A percentile compares a stretch with the other conserved stretches of the same genome.
Conservation (phyloP, 1,140 invertebrate genomes). For the Sinella curviseta region DNA sequence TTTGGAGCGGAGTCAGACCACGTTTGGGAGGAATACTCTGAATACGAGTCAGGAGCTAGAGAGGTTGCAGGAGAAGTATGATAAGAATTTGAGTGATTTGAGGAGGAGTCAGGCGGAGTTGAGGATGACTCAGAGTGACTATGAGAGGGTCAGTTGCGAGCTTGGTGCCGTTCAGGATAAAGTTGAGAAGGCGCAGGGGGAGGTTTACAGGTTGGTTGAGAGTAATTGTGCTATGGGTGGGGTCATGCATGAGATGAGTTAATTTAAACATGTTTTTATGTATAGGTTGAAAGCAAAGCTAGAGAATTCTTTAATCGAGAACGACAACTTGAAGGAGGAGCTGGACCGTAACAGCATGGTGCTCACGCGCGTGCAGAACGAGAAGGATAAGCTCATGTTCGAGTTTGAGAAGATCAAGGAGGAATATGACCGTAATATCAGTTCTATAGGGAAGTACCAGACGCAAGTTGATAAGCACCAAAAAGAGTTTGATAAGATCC, state of each 20-base stretch:
- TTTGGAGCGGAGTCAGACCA: slow-evolving; percentile 76
- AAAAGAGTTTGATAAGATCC: slow-evolving; percentile 79
- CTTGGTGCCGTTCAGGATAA: slow-evolving; percentile 85
- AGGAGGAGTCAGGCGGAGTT: slow-evolving; percentile 72
- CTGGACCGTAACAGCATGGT: slow-evolving; percentile 75
- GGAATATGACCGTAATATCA: slow-evolving; percentile 84
- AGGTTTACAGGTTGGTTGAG: slow-evolving; percentile 67
- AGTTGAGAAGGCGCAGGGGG: slow-evolving; percentile 87
- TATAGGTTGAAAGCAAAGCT: slow-evolving; percentile 81
- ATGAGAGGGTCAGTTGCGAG: slow-evolving; percentile 79
- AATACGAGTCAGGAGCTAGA: slow-evolving; percentile 75
- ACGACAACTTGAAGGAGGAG: slow-evolving; percentile 87
- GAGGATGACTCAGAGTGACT: slow-evolving; percentile 82
- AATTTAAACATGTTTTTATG: background rate
- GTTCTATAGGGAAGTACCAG: slow-evolving; percentile 83
- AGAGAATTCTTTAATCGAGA: slow-evolving; percentile 90
- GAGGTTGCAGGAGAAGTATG: slow-evolving; percentile 80
- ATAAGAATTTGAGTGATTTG: slow-evolving; percentile 78
- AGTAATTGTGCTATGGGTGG: background rate
- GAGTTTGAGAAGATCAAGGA: slow-evolving; percentile 87
- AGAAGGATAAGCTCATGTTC: slow-evolving; percentile 78
- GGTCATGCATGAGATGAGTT: no score
- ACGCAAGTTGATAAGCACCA: slow-evolving; percentile 87
- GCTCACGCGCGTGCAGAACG: slow-evolving; percentile 77
- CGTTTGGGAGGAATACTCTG: slow-evolving; percentile 74